These are phyloP conservation scores for Phytoseiulus persimilis DNA, from an alignment of 2,888 invertebrate species.

Conservation along the genomic window DNA sequence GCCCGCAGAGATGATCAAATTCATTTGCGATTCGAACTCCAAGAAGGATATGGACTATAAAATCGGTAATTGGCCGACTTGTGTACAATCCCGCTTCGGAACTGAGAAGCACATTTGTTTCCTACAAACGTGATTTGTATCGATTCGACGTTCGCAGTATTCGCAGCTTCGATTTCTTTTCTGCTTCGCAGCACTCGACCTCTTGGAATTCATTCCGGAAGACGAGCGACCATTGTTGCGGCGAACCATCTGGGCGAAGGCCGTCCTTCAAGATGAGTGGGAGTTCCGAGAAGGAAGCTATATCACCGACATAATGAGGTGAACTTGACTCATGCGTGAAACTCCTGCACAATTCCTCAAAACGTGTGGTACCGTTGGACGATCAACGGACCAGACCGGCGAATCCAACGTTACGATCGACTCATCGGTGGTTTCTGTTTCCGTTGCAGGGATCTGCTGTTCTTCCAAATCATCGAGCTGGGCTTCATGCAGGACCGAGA, in stretches of 20 bases:
- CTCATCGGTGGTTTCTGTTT: neutral
- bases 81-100: neutral
- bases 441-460: neutral
- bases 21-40: slow-evolving; percentile 23
- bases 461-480: slow-evolving; percentile 29
- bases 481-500: slow-evolving; percentile 16
- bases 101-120: too few relatives aligned
- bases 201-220: neutral
- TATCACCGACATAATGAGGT: slow-evolving; percentile 30
- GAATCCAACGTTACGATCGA: neutral
- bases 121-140: too few relatives aligned
- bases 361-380: too few relatives aligned
- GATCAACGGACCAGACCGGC: too few relatives aligned
- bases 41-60: slow-evolving; percentile 17
- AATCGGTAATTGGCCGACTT: neutral
- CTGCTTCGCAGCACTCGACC: neutral
- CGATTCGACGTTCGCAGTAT: too few relatives aligned
- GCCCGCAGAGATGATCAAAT: slow-evolving; percentile 17
- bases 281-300: slow-evolving; percentile 8
- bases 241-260: slow-evolving; percentile 15
- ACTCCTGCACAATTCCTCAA: too few relatives aligned
- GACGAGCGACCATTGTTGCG: slow-evolving; percentile 6
- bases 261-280: slow-evolving; percentile 27
- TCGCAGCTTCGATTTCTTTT: neutral
- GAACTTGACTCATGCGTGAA: neutral